A percentile compares a stretch with the other conserved stretches of the same genome.
phyloP scores from a whole-genome alignment of 2,797 vertebrate genomes.

The Pampus argenteus region DNA sequence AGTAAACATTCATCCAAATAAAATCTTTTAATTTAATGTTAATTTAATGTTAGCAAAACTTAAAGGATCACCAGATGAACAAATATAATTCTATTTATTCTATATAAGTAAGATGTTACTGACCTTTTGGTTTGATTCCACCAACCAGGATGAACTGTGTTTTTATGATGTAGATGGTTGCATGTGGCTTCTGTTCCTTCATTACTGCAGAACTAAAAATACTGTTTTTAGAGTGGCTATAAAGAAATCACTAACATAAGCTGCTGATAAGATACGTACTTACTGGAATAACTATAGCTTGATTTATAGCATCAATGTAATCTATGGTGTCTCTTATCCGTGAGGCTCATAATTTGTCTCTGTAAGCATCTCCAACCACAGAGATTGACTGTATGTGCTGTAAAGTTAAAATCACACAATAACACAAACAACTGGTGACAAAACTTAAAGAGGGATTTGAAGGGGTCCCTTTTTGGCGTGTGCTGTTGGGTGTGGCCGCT shows the following conservation, averaged over 20 bases:
- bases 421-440: slow-evolving; percentile 47
- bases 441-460: slow-evolving; percentile 38
- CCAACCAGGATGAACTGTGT: no score
- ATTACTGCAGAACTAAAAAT: no score
- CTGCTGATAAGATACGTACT: slow-evolving; percentile 31
- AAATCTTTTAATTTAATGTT: no score
- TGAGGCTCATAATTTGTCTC: slow-evolving; percentile 6
- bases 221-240: no score
- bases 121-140: no score
- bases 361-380: slow-evolving; percentile 4
- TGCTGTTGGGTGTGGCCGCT: slow-evolving; percentile 51
- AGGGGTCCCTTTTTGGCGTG: slow-evolving; percentile 48
- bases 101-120: no score
- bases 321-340: not conserved
- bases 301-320: slow-evolving; percentile 6
- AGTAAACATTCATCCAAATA: no score
- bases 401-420: slow-evolving; percentile 20
- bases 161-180: no score
- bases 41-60: no score
- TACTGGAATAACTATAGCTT: not conserved
- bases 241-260: not conserved
- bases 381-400: slow-evolving; percentile 29
- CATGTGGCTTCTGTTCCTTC: no score
- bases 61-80: no score
- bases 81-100: no score